These are phyloP conservation scores for Helicorthomorpha holstii DNA, from an alignment of 1,140 invertebrate genomes.

Conservation along the genomic window DNA sequence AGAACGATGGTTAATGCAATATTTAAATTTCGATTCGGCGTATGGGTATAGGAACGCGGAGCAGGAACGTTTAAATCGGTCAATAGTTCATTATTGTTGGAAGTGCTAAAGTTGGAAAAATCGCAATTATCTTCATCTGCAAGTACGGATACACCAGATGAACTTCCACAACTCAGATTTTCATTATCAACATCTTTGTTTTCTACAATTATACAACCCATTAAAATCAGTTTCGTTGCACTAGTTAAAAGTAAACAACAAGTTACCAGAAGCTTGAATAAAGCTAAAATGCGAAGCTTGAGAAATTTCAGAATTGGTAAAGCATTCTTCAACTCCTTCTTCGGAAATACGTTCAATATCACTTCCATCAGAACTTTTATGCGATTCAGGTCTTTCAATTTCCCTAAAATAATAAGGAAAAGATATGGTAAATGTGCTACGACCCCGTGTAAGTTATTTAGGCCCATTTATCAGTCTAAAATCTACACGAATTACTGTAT, in stretches of 20 bases:
- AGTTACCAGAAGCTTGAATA: neutral
- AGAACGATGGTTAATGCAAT: constrained; percentile 8
- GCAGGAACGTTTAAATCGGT: neutral
- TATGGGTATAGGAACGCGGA: constrained; percentile 9
- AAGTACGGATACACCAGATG: neutral
- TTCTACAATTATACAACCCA: neutral
- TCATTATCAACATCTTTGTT: neutral
- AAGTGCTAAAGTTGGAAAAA: neutral
- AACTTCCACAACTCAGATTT: neutral
- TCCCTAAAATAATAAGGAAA: neutral
- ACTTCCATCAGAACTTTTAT: neutral
- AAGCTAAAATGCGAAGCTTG: neutral
- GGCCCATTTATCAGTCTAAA: neutral
- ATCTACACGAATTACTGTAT: neutral
- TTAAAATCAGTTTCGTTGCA: neutral
- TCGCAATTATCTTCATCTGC: neutral
- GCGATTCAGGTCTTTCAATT: neutral
- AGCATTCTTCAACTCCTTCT: neutral
- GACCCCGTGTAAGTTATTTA: neutral
- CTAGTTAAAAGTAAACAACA: neutral
- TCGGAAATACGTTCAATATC: neutral
- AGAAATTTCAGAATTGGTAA: neutral
- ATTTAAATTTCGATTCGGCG: constrained; percentile 10
- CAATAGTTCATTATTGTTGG: neutral
- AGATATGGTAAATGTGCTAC: neutral